A percentile compares a stretch with the other conserved stretches of the same genome.
These are phyloP conservation scores for Pandemis corylana DNA, from an alignment of 2,888 invertebrate genomes.

Conservation along the genomic window DNA sequence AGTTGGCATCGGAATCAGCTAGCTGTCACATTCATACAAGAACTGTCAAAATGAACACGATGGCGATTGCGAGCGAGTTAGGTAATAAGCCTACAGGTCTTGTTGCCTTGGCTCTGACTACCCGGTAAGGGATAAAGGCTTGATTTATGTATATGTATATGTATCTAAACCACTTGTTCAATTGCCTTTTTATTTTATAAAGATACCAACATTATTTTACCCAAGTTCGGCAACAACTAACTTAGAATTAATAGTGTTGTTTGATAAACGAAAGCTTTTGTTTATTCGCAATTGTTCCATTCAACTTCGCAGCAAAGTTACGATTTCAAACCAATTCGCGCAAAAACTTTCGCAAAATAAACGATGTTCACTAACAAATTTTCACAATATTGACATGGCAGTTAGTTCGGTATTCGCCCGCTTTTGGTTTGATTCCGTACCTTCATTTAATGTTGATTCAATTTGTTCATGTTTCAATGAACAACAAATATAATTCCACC, in stretches of 20 bases:
- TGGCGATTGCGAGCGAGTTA: too few species aligned
- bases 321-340: conserved; percentile 9
- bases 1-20: too few species aligned
- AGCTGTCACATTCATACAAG: too few species aligned
- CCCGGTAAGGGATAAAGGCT: too few species aligned
- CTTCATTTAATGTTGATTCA: conserved; percentile 17
- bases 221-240: neutral
- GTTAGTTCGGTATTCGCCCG: conserved; percentile 12
- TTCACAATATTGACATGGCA: conserved; percentile 11
- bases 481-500: conserved; percentile 18
- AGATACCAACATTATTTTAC: neutral
- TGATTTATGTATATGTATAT: too few species aligned
- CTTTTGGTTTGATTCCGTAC: conserved; percentile 12
- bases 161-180: too few species aligned
- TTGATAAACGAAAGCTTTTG: conserved; percentile 1
- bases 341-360: conserved; percentile 6
- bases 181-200: too few species aligned
- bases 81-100: too few species aligned
- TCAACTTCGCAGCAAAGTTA: neutral
- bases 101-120: too few species aligned
- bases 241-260: neutral
- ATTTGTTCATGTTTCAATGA: conserved; percentile 20
- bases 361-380: conserved; percentile 6
- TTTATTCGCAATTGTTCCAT: neutral
- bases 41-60: too few species aligned